These are phyloP conservation scores for Falco naumanni DNA, from an alignment of 2,797 vertebrate genomes.

Conservation along the genomic window DNA sequence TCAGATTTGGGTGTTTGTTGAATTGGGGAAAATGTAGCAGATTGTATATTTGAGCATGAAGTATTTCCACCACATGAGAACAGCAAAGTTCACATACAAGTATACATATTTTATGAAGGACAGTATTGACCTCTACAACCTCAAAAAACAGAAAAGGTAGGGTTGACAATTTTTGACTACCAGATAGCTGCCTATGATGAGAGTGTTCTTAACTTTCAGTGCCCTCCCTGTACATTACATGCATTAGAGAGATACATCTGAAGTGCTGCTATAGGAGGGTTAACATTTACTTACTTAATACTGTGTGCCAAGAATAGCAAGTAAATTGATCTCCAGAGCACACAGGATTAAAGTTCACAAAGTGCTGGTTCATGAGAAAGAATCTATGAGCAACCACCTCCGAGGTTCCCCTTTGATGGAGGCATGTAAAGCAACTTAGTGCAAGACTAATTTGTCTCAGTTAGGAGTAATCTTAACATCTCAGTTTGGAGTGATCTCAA, in stretches of 20 bases:
- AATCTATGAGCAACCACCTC: not conserved
- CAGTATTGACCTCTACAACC: not conserved
- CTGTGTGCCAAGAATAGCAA: not conserved
- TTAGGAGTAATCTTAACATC: not conserved
- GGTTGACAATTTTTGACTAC: not conserved
- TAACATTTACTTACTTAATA: slow-evolving; percentile 21
- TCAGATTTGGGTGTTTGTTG: slow-evolving; percentile 30
- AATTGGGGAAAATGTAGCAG: slow-evolving; percentile 20
- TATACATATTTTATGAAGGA: not conserved
- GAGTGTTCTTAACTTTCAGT: not conserved
- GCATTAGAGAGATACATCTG: not conserved
- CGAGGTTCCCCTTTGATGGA: not conserved
- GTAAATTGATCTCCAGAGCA: not conserved
- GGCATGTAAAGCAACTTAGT: not conserved
- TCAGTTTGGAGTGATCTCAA: not conserved
- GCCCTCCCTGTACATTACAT: not conserved
- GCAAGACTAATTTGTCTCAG: not conserved
- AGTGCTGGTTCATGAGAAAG: not conserved
- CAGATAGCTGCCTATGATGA: not conserved
- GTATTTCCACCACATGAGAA: not conserved
- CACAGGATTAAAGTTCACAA: slow-evolving; percentile 2
- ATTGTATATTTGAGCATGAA: not conserved
- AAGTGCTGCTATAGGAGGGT: not conserved
- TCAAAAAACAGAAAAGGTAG: not conserved
- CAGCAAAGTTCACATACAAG: not conserved